Percentiles rank a stretch among this genome's conserved stretches.
Evolutionary conservation across 2,113 vertebrate species (phyloP).

Genomic region (Mirounga angustirostris): DNA sequence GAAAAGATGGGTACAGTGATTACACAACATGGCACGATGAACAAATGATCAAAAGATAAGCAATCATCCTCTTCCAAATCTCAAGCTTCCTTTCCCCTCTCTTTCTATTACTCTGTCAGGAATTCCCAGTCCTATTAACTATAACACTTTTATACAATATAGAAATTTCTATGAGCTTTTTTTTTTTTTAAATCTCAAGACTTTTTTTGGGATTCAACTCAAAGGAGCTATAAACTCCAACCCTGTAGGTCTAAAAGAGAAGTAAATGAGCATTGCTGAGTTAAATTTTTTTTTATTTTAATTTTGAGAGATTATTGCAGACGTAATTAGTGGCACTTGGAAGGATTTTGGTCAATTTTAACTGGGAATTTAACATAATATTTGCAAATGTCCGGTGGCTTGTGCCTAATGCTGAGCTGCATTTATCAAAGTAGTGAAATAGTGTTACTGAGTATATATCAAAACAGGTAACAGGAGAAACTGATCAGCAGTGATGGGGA

Average conservation of each 20-base stretch:
- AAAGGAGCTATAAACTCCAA: neutral
- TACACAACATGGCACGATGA: neutral
- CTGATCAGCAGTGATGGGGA: neutral
- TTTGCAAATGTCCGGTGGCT: neutral
- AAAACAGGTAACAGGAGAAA: neutral
- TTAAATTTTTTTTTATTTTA: neutral
- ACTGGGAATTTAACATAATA: neutral
- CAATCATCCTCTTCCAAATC: neutral
- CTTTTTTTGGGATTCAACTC: neutral
- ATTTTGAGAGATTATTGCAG: neutral
- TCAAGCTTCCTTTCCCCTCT: neutral
- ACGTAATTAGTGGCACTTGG: neutral
- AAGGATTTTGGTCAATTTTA: neutral
- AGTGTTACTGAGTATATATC: neutral
- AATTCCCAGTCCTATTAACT: neutral
- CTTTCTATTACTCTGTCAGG: neutral
- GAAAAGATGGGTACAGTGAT: neutral
- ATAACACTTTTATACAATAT: neutral
- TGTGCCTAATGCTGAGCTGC: neutral
- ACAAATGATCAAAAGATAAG: neutral
- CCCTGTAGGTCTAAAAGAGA: neutral
- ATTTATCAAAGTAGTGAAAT: neutral
- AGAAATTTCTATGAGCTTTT: neutral
- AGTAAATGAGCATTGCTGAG: neutral
- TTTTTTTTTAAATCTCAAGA: neutral